A percentile compares a stretch with the other conserved stretches of the same genome.
Evolutionary conservation across 2,113 vertebrate species (phyloP).

Genomic region (Pluvianellus socialis): DNA sequence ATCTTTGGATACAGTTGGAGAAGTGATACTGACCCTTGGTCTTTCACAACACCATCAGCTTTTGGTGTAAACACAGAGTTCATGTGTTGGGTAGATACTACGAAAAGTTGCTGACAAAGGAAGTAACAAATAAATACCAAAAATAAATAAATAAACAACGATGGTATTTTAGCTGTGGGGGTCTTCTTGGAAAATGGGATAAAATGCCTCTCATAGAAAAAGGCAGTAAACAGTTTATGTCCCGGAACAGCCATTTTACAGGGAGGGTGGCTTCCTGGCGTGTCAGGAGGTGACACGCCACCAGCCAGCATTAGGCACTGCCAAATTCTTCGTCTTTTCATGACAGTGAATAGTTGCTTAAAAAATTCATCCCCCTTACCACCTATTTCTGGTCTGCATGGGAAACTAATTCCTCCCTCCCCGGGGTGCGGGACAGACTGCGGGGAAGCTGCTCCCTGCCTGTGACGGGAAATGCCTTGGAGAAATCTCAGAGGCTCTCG

Average conservation of each 20-base stretch:
- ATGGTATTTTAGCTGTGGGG: not conserved
- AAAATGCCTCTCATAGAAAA: not conserved
- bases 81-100: not conserved
- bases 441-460: not conserved
- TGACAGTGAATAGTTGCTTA: not conserved
- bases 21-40: not conserved
- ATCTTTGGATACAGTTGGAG: not conserved
- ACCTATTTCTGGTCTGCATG: not conserved
- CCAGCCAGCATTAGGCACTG: not conserved
- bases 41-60: constrained; percentile 24
- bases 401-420: not conserved
- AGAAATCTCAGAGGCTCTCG: not conserved
- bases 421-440: not conserved
- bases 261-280: not conserved
- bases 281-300: not conserved
- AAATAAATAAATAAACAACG: not conserved
- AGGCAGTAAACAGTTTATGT: not conserved
- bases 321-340: not conserved
- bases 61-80: constrained; percentile 43
- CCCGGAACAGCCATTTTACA: not conserved
- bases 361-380: not conserved
- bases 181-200: not conserved
- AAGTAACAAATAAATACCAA: not conserved
- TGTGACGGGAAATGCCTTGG: not conserved
- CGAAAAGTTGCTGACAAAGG: constrained; percentile 8